phyloP scores from a whole-genome alignment of 30 jellyfish, hydroid and myxozoan species.

The Nemopilema nomurai region DNA sequence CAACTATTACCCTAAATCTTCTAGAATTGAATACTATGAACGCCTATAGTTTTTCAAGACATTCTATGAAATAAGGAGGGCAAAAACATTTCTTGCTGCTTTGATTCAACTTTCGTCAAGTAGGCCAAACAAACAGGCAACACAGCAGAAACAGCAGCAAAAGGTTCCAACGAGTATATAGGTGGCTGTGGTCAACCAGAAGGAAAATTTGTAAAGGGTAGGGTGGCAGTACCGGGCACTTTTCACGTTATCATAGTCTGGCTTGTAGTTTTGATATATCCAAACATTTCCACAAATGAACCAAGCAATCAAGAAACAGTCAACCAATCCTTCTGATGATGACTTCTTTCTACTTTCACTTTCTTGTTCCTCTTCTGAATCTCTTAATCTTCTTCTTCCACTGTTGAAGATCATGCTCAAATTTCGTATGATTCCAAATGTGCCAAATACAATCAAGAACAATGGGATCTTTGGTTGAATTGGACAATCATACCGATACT shows the following conservation, averaged over 20 bases:
- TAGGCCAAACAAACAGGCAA: conserved; percentile 29
- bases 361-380: conserved; percentile 11
- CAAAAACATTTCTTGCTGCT: neutral
- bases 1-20: too few relatives aligned
- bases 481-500: conserved; percentile 44
- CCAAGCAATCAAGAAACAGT: conserved; percentile 72
- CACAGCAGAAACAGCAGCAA: conserved; percentile 58
- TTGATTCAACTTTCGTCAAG: neutral
- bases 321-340: conserved; percentile 25
- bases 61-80: too few relatives aligned
- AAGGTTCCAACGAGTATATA: conserved; percentile 40
- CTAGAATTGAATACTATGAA: too few relatives aligned
- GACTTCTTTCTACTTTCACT: conserved; percentile 21
- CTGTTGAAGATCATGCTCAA: conserved; percentile 11
- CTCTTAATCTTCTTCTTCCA: conserved; percentile 9
- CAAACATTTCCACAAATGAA: conserved; percentile 81
- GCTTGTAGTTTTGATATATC: conserved; percentile 51
- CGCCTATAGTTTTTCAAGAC: too few relatives aligned
- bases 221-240: conserved; percentile 47
- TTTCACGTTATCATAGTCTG: conserved; percentile 13
- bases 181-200: conserved; percentile 64
- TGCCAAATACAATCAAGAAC: conserved; percentile 66
- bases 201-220: conserved; percentile 51
- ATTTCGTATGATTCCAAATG: conserved; percentile 47
- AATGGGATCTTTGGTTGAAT: conserved; percentile 64